phyloP scores from a whole-genome alignment of 2,797 vertebrate species.

The Chloroceryle inda region DNA sequence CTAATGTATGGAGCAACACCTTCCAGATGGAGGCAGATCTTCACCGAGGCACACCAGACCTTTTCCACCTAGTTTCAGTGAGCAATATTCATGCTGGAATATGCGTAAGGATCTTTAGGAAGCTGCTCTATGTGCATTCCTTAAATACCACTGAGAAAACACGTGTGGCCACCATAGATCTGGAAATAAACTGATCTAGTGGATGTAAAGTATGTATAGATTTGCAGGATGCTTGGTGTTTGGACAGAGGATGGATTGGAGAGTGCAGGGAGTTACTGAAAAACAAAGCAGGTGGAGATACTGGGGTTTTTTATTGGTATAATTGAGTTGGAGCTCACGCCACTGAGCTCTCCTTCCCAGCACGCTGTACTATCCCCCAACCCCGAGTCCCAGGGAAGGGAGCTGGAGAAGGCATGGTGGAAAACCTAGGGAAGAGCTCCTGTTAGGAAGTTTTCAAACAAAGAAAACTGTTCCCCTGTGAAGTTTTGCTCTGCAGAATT shows the following conservation, averaged over 20 bases:
- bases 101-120: neutral
- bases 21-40: neutral
- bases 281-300: neutral
- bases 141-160: neutral
- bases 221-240: neutral
- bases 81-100: neutral
- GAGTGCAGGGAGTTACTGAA: neutral
- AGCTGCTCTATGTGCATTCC: neutral
- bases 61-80: neutral
- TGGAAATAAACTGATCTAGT: neutral
- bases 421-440: neutral
- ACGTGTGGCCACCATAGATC: neutral
- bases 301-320: neutral
- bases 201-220: rapidly evolving
- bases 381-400: rapidly evolving
- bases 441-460: neutral
- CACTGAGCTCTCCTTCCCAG: neutral
- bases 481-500: neutral
- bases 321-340: neutral
- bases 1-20: neutral
- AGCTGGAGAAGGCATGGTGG: neutral
- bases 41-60: neutral
- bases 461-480: neutral
- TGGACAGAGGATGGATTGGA: neutral
- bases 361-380: too few species aligned